Conservation (phyloP, 2,113 vertebrate species). For the Rallus limicola region DNA sequence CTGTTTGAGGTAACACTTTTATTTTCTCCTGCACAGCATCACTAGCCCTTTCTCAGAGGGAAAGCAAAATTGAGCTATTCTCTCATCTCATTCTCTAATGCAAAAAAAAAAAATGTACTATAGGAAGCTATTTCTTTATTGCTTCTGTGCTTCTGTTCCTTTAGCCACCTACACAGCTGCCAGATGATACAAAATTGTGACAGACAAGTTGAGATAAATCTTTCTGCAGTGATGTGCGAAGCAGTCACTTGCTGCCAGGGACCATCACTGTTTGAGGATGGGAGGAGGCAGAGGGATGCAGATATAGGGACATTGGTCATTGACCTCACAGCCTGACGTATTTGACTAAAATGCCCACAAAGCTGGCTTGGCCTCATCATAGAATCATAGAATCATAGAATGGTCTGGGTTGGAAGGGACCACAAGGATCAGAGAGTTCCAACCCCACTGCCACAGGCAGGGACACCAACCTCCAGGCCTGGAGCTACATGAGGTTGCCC, state of each 20-base stretch:
- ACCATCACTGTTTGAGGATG: neutral
- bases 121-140: conserved; percentile 9
- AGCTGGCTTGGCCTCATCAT: neutral
- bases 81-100: neutral
- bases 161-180: conserved; percentile 7
- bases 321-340: neutral
- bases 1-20: conserved; percentile 12
- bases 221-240: neutral
- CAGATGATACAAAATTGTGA: neutral
- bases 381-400: no score
- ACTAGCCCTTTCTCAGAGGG: neutral
- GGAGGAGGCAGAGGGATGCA: neutral
- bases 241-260: neutral
- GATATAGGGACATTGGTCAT: neutral
- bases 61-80: neutral
- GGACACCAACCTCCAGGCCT: no score
- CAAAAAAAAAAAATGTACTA: neutral
- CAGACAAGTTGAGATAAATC: neutral
- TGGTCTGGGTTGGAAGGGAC: no score
- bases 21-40: conserved; percentile 14
- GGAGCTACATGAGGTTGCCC: no score
- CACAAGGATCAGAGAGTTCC: no score
- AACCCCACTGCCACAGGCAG: no score
- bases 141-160: conserved; percentile 7
- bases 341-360: neutral